Percentiles rank a stretch among this genome's conserved stretches.
phyloP scores from a whole-genome alignment of 2,113 vertebrate genomes.

The Orientallactaga bullata region DNA sequence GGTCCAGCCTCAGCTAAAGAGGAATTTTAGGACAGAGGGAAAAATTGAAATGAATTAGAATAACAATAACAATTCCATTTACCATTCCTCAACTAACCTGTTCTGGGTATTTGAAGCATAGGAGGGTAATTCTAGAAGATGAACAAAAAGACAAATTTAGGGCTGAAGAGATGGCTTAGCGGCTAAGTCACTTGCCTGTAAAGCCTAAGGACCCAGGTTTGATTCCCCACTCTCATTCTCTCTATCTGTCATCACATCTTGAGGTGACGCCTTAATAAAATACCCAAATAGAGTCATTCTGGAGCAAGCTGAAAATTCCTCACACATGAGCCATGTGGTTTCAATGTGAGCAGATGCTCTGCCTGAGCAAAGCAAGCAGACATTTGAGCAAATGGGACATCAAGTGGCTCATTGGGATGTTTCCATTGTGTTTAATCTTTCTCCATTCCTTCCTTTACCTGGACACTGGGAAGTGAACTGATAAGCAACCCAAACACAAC shows the following conservation, averaged over 20 bases:
- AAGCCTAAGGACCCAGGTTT: too few species aligned
- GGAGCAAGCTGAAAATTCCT: neutral
- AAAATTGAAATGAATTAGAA: conserved; percentile 29
- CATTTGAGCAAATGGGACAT: neutral
- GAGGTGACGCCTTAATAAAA: too few species aligned
- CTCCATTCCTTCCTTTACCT: neutral
- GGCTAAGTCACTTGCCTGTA: too few species aligned
- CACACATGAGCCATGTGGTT: neutral
- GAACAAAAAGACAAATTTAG: neutral
- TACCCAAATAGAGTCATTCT: neutral
- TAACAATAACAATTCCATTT: neutral
- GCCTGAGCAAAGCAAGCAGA: neutral
- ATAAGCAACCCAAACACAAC: neutral
- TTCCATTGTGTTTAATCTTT: neutral
- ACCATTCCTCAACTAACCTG: neutral
- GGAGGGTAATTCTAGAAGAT: neutral
- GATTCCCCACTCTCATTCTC: too few species aligned
- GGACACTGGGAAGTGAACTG: neutral
- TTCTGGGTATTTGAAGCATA: neutral
- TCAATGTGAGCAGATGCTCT: neutral
- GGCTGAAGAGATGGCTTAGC: neutral
- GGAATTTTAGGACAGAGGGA: neutral
- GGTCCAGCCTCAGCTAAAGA: neutral
- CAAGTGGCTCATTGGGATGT: neutral
- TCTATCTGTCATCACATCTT: too few species aligned